Base-by-base conservation (phyloP, 2,113 vertebrate genomes). In the Bungarus multicinctus region DNA sequence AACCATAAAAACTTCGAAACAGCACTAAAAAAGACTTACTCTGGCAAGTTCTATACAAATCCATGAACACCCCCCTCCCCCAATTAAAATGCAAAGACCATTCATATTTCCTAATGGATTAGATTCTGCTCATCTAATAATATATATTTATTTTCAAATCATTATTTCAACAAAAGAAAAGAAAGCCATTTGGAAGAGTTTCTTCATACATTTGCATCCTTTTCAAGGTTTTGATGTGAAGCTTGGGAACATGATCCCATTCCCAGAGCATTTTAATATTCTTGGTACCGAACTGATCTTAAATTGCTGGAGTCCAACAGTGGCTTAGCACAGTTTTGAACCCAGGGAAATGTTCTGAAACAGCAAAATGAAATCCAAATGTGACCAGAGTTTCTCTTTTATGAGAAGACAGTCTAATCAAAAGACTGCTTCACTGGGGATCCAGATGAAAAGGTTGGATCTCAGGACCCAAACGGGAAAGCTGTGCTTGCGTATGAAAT, bases 401-500 rank as follows among this genome's bases (percentile, higher is more conserved):
- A 27, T 60, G 55, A 27, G 81, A 64, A 89, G 81, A 86, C 58
- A 30, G 43, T 55, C 34, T 74, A 60, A 89, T 30, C 11, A 50
- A 90, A 89, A 52, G 55, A 60, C 43, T 2, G 18, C 85, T 86
- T 91, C n/a, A 4, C 74, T 53, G 27, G 34, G 47, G 89, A 54
- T 55, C 91, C 50, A 87, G 94, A 53, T 3, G 91, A 50, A 93
- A 85, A 55, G 92, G 74, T 74, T 93, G 3, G 0, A 47, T 92
- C 60, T 90, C 89, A 92, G 6, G 92, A 93, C 53, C 85, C 60
- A 94, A 94, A 95, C 90, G 95, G 96, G 94, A 94, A 89, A 91
- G 94, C 53, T 12, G 0, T 43, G n/a, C 60, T 92, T 88, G n/a
- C 45, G 1, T 87, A 50, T 57, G 60, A 93, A 94, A 93, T 91